Percentiles rank a stretch among this genome's conserved stretches.
Evolutionary conservation across 2,888 invertebrate genomes (phyloP).

Genomic region (Thera obeliscata): DNA sequence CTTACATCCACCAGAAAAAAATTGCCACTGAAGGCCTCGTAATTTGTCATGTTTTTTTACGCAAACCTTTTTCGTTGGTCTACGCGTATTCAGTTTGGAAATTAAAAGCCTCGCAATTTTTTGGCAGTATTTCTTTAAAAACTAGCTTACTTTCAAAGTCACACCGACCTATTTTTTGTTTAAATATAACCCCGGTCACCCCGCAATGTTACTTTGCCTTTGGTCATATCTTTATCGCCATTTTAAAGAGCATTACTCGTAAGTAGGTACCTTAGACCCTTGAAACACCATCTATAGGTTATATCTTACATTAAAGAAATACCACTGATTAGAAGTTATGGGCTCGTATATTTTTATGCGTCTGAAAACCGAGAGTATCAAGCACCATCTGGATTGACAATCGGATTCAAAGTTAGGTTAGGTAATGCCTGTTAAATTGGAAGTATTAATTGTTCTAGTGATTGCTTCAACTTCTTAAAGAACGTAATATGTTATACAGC

Average conservation of each 20-base stretch:
- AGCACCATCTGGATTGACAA: not conserved
- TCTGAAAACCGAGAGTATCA: constrained; percentile 6
- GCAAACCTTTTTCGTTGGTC: not conserved
- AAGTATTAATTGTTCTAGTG: no score
- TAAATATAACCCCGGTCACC: not conserved
- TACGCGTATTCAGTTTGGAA: no score
- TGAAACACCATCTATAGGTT: constrained; percentile 1
- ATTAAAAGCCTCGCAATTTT: no score
- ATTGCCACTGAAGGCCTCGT: not conserved
- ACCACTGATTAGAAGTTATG: constrained; percentile 8
- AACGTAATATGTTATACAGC: no score
- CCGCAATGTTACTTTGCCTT: constrained; percentile 13
- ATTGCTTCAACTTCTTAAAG: no score
- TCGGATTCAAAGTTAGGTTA: not conserved
- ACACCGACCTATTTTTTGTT: no score
- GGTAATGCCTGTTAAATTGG: no score
- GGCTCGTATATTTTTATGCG: constrained; percentile 7
- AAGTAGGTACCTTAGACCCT: constrained; percentile 3
- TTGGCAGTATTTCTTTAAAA: no score
- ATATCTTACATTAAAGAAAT: constrained; percentile 7
- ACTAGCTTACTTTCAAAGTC: no score
- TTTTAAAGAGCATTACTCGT: constrained; percentile 2
- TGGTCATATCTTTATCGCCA: not conserved
- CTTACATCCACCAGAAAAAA: not conserved
- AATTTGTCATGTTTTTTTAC: no score